Conservation (phyloP, 2,797 vertebrate genomes). For the Neosilurus mollespiculum region DNA sequence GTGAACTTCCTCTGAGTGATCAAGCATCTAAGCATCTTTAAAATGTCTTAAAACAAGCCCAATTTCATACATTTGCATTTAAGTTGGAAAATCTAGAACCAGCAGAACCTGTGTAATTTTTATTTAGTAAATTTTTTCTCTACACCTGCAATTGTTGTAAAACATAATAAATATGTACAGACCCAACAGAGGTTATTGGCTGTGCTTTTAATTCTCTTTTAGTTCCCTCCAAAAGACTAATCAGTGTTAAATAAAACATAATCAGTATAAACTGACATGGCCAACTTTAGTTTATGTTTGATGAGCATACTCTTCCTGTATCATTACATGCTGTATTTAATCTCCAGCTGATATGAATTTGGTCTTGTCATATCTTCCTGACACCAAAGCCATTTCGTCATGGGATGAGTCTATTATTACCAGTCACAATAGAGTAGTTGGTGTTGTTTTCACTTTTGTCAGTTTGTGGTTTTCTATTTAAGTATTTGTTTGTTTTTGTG, state of each 20-base stretch:
- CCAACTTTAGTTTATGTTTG: not conserved
- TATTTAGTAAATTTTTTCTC: not conserved
- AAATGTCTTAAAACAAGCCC: not conserved
- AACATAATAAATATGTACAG: not conserved
- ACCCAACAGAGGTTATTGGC: not conserved
- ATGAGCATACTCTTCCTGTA: not conserved
- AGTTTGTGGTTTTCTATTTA: no score
- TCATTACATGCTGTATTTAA: not conserved
- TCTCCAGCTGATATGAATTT: not conserved
- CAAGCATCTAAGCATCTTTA: no score
- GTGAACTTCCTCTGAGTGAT: not conserved
- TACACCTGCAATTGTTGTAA: not conserved
- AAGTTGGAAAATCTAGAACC: not conserved
- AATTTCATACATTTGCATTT: not conserved
- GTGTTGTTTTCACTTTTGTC: no score
- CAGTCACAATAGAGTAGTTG: no score
- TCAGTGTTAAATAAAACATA: no score
- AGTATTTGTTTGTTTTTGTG: no score
- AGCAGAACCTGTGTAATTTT: not conserved
- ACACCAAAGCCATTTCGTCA: not conserved
- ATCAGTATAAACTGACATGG: not conserved
- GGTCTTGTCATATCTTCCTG: not conserved
- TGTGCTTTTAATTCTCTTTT: slow-evolving; percentile 4
- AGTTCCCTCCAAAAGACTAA: not conserved
- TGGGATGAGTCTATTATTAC: not conserved